These are phyloP conservation scores for Garrulus glandarius DNA, from an alignment of 2,797 vertebrate genomes.

Conservation along the genomic window DNA sequence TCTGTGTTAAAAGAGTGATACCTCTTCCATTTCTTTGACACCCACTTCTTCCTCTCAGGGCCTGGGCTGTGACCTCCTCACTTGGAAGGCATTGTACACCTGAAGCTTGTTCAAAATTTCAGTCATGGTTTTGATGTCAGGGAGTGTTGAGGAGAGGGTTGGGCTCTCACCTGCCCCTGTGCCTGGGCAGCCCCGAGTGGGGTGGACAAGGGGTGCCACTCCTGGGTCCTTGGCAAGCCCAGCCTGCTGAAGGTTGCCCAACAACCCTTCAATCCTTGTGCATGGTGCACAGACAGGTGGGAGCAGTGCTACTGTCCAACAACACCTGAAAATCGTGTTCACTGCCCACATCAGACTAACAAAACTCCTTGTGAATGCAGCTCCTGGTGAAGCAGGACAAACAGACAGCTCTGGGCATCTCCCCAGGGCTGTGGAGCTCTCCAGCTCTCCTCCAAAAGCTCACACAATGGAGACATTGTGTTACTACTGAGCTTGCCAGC, in stretches of 20 bases:
- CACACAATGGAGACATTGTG: neutral
- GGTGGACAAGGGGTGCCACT: rapidly evolving
- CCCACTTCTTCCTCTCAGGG: neutral
- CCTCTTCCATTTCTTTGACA: neutral
- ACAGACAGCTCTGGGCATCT: rapidly evolving
- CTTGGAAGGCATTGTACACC: neutral
- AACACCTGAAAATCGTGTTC: neutral
- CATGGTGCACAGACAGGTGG: rapidly evolving
- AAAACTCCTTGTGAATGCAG: neutral
- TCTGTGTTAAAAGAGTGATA: neutral
- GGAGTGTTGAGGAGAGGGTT: neutral
- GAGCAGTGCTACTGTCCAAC: neutral
- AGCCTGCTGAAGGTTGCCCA: neutral
- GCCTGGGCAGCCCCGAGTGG: rapidly evolving
- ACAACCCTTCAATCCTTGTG: neutral
- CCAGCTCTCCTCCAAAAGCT: neutral
- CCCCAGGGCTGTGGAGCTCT: neutral
- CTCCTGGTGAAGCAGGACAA: neutral
- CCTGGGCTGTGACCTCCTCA: neutral
- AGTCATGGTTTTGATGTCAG: neutral
- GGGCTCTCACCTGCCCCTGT: neutral
- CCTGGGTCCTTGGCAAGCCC: neutral
- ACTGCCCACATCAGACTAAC: neutral
- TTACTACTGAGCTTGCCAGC: neutral
- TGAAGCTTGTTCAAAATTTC: neutral